Evolutionary conservation across 2,113 vertebrate genomes (phyloP).

Genomic region (Symphodus melops): DNA sequence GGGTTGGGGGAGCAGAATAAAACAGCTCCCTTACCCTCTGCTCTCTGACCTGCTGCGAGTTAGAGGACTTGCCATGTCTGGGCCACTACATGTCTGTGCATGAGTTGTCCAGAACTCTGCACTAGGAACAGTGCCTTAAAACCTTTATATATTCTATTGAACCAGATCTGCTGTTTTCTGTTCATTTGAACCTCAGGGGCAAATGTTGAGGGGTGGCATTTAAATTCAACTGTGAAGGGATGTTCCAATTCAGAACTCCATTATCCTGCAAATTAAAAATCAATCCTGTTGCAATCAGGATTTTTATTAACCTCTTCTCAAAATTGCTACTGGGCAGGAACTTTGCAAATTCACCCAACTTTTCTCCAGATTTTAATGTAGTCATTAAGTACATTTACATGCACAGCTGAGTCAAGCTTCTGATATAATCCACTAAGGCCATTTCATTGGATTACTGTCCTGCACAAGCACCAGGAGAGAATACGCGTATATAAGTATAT

Average conservation of each 20-base stretch:
- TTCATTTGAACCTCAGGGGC: neutral
- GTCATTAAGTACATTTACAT: too few relatives aligned
- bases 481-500: too few relatives aligned
- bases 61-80: conserved; percentile 49
- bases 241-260: neutral
- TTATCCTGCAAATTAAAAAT: neutral
- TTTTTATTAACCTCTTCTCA: too few relatives aligned
- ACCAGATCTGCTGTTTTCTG: too few relatives aligned
- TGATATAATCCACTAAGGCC: too few relatives aligned
- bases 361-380: too few relatives aligned
- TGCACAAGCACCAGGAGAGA: too few relatives aligned
- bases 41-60: conserved; percentile 69
- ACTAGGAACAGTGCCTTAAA: neutral
- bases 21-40: conserved; percentile 65
- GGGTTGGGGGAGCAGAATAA: conserved; percentile 63
- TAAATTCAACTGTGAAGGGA: neutral
- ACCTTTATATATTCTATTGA: too few relatives aligned
- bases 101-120: conserved; percentile 10
- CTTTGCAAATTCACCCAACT: too few relatives aligned
- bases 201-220: neutral
- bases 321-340: too few relatives aligned
- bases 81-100: conserved; percentile 23
- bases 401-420: too few relatives aligned
- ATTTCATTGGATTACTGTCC: too few relatives aligned
- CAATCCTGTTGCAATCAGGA: neutral